Conservation (phyloP, 2,797 vertebrate genomes). For the Poecile montanus region DNA sequence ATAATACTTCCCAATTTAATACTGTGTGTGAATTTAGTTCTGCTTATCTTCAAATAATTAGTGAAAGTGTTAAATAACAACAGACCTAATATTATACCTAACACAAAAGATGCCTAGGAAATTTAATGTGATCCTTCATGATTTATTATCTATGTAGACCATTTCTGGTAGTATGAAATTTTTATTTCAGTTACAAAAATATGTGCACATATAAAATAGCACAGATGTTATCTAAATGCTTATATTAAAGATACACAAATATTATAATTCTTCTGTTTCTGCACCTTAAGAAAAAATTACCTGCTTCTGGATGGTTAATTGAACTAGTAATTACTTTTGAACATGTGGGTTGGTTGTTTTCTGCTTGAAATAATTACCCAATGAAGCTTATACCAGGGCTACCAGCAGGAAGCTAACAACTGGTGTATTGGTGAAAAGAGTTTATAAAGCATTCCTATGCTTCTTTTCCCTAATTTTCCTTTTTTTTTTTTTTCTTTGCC, state of each 20-base stretch:
- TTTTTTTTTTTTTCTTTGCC: neutral
- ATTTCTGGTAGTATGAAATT: neutral
- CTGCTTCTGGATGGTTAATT: conserved; percentile 65
- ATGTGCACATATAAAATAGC: neutral
- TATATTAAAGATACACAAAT: neutral
- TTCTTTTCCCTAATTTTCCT: neutral
- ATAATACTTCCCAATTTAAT: neutral
- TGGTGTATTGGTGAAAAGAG: conserved; percentile 50
- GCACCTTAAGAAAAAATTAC: neutral
- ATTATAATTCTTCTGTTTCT: neutral
- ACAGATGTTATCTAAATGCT: conserved; percentile 6
- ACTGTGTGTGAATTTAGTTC: neutral
- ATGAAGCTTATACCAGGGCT: conserved; percentile 45
- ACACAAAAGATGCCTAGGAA: neutral
- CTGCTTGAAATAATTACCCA: conserved; percentile 71
- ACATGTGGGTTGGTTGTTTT: conserved; percentile 65
- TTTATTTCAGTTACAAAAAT: conserved; percentile 10
- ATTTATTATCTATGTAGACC: neutral
- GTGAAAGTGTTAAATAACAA: neutral
- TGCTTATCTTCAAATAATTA: neutral
- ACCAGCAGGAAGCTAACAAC: conserved; percentile 69
- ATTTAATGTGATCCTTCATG: neutral
- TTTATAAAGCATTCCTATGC: conserved; percentile 7
- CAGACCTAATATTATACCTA: neutral
- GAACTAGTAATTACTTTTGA: conserved; percentile 72